Evolutionary conservation across 1,140 invertebrate genomes (phyloP).

Genomic region (Calephelis virginiensis): DNA sequence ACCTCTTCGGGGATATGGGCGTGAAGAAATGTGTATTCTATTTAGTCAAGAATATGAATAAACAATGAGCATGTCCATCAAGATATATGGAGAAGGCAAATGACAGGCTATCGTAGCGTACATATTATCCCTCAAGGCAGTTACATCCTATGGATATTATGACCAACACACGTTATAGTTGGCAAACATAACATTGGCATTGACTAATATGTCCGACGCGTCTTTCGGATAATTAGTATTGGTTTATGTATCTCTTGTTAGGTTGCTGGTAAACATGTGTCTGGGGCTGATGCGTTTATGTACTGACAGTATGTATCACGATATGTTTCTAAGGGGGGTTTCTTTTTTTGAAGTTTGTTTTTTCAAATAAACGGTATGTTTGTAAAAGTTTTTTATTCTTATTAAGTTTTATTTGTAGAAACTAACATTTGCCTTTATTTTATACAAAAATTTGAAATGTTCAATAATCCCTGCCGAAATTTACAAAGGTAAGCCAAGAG

Average conservation of each 20-base stretch:
- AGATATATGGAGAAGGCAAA: conserved; percentile 27
- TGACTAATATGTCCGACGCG: conserved; percentile 41
- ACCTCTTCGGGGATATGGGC: no score
- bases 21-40: no score
- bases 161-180: conserved; percentile 31
- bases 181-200: conserved; percentile 33
- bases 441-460: no score
- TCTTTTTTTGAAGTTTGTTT: no score
- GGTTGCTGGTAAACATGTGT: not conserved
- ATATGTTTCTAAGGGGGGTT: no score
- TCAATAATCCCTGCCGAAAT: no score
- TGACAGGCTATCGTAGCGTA: conserved; percentile 20
- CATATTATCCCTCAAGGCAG: conserved; percentile 30
- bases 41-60: not conserved
- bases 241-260: conserved; percentile 32
- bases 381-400: no score
- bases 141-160: conserved; percentile 38
- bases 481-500: no score
- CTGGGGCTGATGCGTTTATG: not conserved
- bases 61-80: conserved; percentile 18
- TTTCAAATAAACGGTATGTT: no score
- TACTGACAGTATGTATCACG: no score
- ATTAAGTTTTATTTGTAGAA: no score
- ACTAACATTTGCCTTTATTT: no score
- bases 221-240: conserved; percentile 38